Conservation (phyloP, 2,797 vertebrate species). For the Acridotheres tristis region DNA sequence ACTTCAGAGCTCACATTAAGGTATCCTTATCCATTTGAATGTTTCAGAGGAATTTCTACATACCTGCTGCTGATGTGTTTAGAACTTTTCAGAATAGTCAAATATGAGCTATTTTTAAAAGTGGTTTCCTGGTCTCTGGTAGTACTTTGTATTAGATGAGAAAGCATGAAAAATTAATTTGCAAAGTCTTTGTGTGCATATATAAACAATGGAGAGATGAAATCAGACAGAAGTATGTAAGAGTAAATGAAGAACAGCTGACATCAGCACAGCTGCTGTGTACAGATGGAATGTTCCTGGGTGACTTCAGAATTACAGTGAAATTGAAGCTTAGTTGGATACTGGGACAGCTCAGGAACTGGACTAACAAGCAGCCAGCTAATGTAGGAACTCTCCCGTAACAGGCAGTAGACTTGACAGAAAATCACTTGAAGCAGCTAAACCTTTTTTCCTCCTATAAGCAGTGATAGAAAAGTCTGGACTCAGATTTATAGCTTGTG, state of each 20-base stretch:
- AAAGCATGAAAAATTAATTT: neutral
- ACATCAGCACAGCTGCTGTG: neutral
- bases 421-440: neutral
- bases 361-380: neutral
- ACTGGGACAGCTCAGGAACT: neutral
- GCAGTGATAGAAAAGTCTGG: neutral
- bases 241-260: neutral
- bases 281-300: neutral
- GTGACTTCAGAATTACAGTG: neutral
- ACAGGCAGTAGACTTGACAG: neutral
- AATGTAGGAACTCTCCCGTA: neutral
- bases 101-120: neutral
- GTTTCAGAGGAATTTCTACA: neutral
- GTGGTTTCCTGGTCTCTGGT: neutral
- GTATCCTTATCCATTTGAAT: accelerated
- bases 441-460: accelerated
- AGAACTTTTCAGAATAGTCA: neutral
- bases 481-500: neutral
- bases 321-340: neutral
- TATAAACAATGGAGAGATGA: neutral
- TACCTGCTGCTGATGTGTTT: neutral
- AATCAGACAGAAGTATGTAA: neutral
- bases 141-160: neutral
- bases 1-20: neutral
- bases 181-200: neutral